phyloP scores from a whole-genome alignment of 2,888 invertebrate species.

The Tetragnatha montana region DNA sequence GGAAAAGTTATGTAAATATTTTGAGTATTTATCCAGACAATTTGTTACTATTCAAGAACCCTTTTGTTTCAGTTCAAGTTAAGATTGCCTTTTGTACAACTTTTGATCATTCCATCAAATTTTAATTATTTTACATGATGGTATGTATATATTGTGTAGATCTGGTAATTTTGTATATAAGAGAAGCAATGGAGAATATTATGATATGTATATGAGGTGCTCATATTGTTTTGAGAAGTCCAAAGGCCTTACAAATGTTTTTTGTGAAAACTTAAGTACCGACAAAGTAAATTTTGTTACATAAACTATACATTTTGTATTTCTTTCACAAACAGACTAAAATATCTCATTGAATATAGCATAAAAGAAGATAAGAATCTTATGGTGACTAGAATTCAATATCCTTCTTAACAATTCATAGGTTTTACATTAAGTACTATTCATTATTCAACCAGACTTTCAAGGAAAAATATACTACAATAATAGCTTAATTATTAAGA shows the following conservation, averaged over 20 bases:
- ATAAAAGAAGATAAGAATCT: too few relatives aligned
- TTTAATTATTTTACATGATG: conserved; percentile 46
- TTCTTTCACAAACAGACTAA: conserved; percentile 30
- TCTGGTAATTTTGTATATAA: conserved; percentile 61
- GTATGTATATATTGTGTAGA: conserved; percentile 53
- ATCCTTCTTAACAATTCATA: too few relatives aligned
- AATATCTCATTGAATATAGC: too few relatives aligned
- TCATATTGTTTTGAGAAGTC: conserved; percentile 62
- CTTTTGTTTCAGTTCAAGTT: conserved; percentile 2
- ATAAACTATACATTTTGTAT: conserved; percentile 15
- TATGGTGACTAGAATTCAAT: too few relatives aligned
- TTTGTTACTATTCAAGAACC: conserved; percentile 2
- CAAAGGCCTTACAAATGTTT: conserved; percentile 60
- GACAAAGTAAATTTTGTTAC: conserved; percentile 70
- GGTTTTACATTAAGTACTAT: too few relatives aligned
- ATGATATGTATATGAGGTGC: conserved; percentile 57
- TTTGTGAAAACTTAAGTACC: conserved; percentile 56
- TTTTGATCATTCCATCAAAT: conserved; percentile 47
- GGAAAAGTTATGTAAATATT: background rate
- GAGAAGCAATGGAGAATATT: conserved; percentile 28
- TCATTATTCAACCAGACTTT: too few relatives aligned
- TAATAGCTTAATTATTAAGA: too few relatives aligned
- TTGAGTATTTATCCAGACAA: background rate
- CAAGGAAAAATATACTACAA: too few relatives aligned
- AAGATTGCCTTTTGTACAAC: conserved; percentile 11